These are phyloP conservation scores for Andrena haemorrhoa DNA, from an alignment of 2,888 invertebrate species.

Conservation along the genomic window DNA sequence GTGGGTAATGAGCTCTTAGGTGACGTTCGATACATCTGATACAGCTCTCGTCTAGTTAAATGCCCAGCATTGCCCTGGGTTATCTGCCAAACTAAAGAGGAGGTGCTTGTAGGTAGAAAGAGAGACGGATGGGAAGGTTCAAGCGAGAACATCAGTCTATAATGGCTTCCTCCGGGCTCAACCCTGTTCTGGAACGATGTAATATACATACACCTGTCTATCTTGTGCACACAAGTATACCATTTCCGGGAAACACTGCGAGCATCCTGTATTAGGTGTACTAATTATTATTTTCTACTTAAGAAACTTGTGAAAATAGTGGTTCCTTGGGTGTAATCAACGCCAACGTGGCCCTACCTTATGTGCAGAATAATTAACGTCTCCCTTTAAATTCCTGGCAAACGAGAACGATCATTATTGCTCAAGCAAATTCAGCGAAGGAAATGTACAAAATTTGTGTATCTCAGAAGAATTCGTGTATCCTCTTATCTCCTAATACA, in stretches of 20 bases:
- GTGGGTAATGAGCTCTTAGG: neutral
- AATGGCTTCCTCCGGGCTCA: conserved; percentile 77
- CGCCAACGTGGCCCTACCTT: neutral
- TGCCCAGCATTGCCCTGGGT: conserved; percentile 59
- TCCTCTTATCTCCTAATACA: too few species aligned
- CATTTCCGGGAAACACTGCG: conserved; percentile 21
- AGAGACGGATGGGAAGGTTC: conserved; percentile 41
- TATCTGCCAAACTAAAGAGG: conserved; percentile 60
- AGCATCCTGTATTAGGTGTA: conserved; percentile 52
- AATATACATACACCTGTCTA: conserved; percentile 52
- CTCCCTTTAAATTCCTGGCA: neutral
- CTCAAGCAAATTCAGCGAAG: neutral
- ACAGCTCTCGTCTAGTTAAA: conserved; percentile 61
- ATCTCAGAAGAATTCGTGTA: too few species aligned
- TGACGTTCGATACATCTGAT: conserved; percentile 53
- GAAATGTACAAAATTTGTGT: too few species aligned
- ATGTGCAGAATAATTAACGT: neutral
- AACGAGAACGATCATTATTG: neutral
- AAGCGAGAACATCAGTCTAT: conserved; percentile 64
- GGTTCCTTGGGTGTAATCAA: neutral
- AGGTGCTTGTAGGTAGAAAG: conserved; percentile 46
- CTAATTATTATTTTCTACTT: conserved; percentile 50
- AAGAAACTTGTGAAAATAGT: neutral
- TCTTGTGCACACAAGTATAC: conserved; percentile 22
- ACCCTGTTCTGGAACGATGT: conserved; percentile 64